phyloP scores from a whole-genome alignment of 53 echinoderm and acorn worm genomes.

The Stichopus horrens region DNA sequence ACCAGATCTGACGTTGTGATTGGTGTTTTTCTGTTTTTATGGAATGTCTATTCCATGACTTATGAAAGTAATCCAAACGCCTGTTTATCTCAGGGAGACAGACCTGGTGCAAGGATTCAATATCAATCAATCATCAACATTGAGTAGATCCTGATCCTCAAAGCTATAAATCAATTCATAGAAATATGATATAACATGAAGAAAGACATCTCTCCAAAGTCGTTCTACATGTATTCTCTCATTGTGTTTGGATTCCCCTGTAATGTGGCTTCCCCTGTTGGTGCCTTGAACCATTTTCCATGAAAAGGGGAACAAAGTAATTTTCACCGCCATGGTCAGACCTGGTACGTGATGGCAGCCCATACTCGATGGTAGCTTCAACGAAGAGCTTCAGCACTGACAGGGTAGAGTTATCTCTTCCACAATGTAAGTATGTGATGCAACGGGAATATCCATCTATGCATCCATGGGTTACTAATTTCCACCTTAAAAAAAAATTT shows the following conservation, averaged over 20 bases:
- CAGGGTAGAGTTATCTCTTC: background rate
- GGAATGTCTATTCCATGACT: slow-evolving; percentile 30
- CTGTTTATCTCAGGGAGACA: slow-evolving; percentile 20
- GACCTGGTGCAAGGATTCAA: background rate
- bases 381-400: background rate
- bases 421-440: slow-evolving; percentile 13
- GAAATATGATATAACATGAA: background rate
- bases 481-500: slow-evolving; percentile 50
- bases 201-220: background rate
- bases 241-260: background rate
- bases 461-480: slow-evolving; percentile 53
- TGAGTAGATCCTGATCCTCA: background rate
- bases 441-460: slow-evolving; percentile 37
- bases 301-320: background rate
- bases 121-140: background rate
- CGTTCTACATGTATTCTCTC: background rate
- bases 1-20: slow-evolving; percentile 2
- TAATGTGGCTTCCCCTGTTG: background rate
- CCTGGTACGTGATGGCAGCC: slow-evolving; percentile 7
- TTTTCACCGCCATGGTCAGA: slow-evolving; percentile 26
- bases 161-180: background rate
- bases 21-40: background rate
- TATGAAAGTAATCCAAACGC: background rate
- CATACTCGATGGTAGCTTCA: background rate
- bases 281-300: background rate